These are phyloP conservation scores for Diadromus collaris DNA, from an alignment of 2,888 invertebrate species.

Conservation along the genomic window DNA sequence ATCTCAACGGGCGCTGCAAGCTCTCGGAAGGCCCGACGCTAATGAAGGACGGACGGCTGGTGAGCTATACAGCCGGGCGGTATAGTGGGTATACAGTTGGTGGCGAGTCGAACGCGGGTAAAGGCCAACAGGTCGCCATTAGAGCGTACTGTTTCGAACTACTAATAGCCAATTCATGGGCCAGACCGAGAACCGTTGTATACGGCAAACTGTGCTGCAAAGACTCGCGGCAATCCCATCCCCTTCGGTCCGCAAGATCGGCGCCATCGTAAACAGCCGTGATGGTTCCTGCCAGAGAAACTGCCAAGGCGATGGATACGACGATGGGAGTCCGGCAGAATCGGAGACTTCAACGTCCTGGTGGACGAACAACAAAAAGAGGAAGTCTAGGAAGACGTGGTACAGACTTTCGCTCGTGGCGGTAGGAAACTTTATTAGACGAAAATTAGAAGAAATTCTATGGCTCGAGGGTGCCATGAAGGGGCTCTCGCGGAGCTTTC, in stretches of 20 bases:
- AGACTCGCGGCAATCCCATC: constrained; percentile 19
- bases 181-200: constrained; percentile 37
- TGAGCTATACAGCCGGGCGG: constrained; percentile 51
- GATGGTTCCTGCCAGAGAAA: constrained; percentile 8
- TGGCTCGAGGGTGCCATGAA: constrained; percentile 35
- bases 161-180: constrained; percentile 82
- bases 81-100: constrained; percentile 56
- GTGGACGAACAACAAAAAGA: no score
- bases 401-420: constrained; percentile 1
- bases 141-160: constrained; percentile 79
- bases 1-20: constrained; percentile 23
- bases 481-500: constrained; percentile 30
- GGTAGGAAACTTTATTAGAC: constrained; percentile 35
- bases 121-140: constrained; percentile 80
- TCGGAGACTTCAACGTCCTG: constrained; percentile 27
- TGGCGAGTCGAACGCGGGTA: constrained; percentile 72
- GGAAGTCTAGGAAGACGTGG: constrained; percentile 17
- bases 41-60: constrained; percentile 72
- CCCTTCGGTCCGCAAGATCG: constrained; percentile 13
- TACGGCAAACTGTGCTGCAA: constrained; percentile 36
- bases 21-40: constrained; percentile 69
- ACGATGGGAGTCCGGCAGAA: neutral
- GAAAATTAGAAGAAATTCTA: constrained; percentile 42
- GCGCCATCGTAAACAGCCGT: constrained; percentile 23
- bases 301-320: neutral